A percentile compares a stretch with the other conserved stretches of the same genome.
Evolutionary conservation across 1,140 invertebrate species (phyloP).

Genomic region (Palaemon carinicauda): DNA sequence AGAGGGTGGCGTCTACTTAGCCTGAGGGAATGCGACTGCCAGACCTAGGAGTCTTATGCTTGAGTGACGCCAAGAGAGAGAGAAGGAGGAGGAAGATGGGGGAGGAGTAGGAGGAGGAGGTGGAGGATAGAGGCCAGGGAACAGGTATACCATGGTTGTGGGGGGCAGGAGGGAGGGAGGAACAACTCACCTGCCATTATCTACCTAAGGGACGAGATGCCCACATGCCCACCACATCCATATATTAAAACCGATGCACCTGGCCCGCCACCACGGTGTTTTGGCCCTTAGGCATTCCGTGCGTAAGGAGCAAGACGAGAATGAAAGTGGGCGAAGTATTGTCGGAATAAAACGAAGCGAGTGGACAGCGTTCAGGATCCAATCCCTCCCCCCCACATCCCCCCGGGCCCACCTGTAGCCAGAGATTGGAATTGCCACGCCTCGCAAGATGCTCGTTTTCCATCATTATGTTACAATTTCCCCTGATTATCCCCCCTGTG

Average conservation of each 20-base stretch:
- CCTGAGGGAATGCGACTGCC: slow-evolving; percentile 57
- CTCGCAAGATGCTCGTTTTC: slow-evolving; percentile 16
- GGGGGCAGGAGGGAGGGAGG: slow-evolving; percentile 22
- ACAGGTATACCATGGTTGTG: slow-evolving; percentile 15
- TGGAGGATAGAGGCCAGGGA: not conserved
- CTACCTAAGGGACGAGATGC: slow-evolving; percentile 57
- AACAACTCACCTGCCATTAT: slow-evolving; percentile 58
- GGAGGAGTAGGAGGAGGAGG: slow-evolving; percentile 52
- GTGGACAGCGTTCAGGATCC: slow-evolving; percentile 28
- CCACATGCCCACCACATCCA: slow-evolving; percentile 53
- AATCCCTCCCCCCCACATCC: no score
- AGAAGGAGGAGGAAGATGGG: slow-evolving; percentile 38
- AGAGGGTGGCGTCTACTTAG: slow-evolving; percentile 52
- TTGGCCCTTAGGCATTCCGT: not conserved
- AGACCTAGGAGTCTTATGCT: slow-evolving; percentile 52
- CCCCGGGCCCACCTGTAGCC: slow-evolving; percentile 56
- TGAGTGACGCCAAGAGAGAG: slow-evolving; percentile 57
- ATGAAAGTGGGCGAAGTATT: slow-evolving; percentile 42
- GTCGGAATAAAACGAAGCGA: slow-evolving; percentile 45
- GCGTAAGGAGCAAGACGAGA: slow-evolving; percentile 11
- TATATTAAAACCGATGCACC: slow-evolving; percentile 40
- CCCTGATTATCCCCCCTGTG: no score
- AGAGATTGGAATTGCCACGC: slow-evolving; percentile 19
- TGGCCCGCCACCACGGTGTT: slow-evolving; percentile 4
- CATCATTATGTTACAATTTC: no score